Evolutionary conservation across 2,888 invertebrate species (phyloP), one percentile per base, ranked within the genome.

Genomic region (Caenorhabditis sp.): DNA sequence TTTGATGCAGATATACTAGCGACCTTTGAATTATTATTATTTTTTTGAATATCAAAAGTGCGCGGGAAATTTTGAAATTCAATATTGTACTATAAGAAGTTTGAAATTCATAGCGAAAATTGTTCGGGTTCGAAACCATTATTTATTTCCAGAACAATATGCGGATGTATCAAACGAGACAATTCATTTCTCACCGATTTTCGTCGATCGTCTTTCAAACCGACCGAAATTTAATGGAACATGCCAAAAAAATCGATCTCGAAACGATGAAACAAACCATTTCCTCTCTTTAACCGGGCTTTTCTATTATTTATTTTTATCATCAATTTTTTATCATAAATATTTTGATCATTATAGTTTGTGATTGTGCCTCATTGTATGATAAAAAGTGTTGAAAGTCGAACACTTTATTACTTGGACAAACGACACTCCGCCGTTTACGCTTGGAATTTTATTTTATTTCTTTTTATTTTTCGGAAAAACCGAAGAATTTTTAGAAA

Each of bases 161-260:
- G 59, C 58, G 63, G 66, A 2, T 66, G 69, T 27, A n/a, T 54
- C 23, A 68, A 67, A 63, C 63, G 43, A 7, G 69, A 73, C 20
- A 59, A 59, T 17, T 50, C 65, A 50, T 31, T 68, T 38, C 59
- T 67, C n/a, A 72, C 73, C 12, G 73, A 73, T 23, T 68, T 57
- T 57, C 66, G 69, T 31, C 64, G 73, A n/a, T 25, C 20, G n/a
- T 54, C 59, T 43, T 67, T 61, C 52, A 68, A 69, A 53, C 73
- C 73, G 20, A 69, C 69, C 52, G 73, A 73, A 57, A 73, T 73
- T 25, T 73, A 43, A 66, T 8, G 36, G 36, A 36, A 10, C 36
- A 36, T 36, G 10, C 36, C 36, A 10, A 8, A 36, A 38, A 20
- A 49, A 12, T 27, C 17, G n/a, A 56, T 43, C 36, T 67, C 61